Evolutionary conservation across 2,797 vertebrate genomes (phyloP), one percentile per base, ranked within the genome.

Genomic region (Aulostomus chinensis): DNA sequence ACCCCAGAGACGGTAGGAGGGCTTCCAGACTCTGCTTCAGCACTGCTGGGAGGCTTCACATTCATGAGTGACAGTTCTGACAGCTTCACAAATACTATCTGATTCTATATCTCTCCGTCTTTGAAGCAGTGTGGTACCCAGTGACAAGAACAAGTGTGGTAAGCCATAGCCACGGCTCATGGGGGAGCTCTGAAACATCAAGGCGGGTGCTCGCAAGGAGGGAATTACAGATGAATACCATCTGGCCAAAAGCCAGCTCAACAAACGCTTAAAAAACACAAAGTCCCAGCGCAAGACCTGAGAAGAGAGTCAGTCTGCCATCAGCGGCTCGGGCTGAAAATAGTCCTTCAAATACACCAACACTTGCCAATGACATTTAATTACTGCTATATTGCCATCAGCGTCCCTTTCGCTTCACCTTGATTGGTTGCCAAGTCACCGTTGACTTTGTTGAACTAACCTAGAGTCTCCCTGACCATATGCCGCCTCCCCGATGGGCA

Each of bases 371-470:
- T 71, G 79, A 76, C 78, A 76, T 72, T 78, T 74, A 83, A 84
- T 81, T 79, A 83, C 72, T 67, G 67, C 70, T 72, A 61, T 51
- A 80, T 58, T 58, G 70, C 75, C 55, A 42, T 63, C 57, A 76
- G 65, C 17, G 21, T 68, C 63, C 69, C 64, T 65, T 50, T 58
- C 24, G 74, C 69, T 46, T 75, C 54, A 71, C 70, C 70, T 76
- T 78, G 68, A 78, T 83, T 64, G 53, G 67, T 43, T 80, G 84
- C 77, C 84, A 88, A 82, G 64, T 74, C 70, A 64, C 52, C 20
- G 56, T 49, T 75, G 71, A 76, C 75, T 85, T 86, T 82, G 67
- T 68, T 84, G 63, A 75, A 78, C 71, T 78, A 66, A 84, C 81
- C 82, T 59, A 26, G 9, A 58, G 57, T 75, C 60, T 76, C 55